A percentile compares a stretch with the other conserved stretches of the same genome.
Conservation (phyloP, 2,888 invertebrate genomes). For the Ptilodon capucinus region DNA sequence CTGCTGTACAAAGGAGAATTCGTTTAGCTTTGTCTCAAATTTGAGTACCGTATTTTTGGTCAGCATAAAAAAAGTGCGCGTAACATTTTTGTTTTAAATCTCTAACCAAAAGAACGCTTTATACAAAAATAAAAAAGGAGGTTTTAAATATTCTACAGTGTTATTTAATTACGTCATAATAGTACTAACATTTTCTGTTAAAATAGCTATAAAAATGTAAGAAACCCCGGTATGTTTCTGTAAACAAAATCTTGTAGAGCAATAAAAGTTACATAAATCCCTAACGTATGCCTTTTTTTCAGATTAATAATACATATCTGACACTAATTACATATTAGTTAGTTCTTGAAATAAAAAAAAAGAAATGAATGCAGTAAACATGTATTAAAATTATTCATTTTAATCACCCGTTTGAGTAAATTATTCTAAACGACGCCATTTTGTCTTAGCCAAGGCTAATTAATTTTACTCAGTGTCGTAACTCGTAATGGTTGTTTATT, state of each 20-base stretch:
- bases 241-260: no score
- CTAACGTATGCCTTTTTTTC: no score
- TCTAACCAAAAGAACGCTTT: neutral
- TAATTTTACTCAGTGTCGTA: conserved; percentile 45
- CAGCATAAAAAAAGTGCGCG: conserved; percentile 6
- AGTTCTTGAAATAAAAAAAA: no score
- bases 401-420: neutral
- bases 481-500: conserved; percentile 40
- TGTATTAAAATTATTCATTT: conserved; percentile 29
- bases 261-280: no score
- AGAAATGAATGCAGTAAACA: conserved; percentile 4
- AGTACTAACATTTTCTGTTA: no score
- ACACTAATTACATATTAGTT: no score
- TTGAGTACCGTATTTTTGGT: neutral
- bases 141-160: no score
- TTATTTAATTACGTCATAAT: no score
- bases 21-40: conserved; percentile 29
- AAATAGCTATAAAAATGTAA: no score
- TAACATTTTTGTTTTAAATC: neutral
- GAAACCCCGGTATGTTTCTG: no score
- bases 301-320: no score
- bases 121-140: neutral
- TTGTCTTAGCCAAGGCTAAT: conserved; percentile 42
- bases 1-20: conserved; percentile 28
- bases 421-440: conserved; percentile 13